Evolutionary conservation across 2,113 vertebrate species (phyloP).

Genomic region (Clarias gariepinus): DNA sequence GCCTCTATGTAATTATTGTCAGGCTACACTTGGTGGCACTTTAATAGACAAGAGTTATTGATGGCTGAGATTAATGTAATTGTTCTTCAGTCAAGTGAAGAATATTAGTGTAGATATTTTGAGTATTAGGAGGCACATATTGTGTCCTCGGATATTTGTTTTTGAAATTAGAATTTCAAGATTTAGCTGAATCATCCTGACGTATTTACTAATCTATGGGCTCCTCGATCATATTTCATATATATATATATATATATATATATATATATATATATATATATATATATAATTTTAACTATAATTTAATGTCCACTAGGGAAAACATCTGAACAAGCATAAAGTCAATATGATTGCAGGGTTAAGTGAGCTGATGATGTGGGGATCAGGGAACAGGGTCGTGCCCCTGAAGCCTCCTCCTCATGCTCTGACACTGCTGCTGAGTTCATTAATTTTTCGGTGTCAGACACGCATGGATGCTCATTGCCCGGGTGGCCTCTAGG

Average conservation of each 20-base stretch:
- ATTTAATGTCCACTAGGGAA: conserved; percentile 29
- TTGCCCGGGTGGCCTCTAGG: conserved; percentile 25
- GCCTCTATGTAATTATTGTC: conserved; percentile 9
- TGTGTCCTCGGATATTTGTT: conserved; percentile 7
- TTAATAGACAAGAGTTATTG: conserved; percentile 9
- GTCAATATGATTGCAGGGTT: conserved; percentile 69
- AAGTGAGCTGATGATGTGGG: conserved; percentile 66
- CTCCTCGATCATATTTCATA: not conserved
- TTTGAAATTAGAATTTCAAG: not conserved
- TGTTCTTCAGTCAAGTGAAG: conserved; percentile 4
- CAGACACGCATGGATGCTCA: conserved; percentile 52
- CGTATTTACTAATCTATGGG: too few species aligned
- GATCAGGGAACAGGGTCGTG: conserved; percentile 60
- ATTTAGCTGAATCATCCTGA: not conserved
- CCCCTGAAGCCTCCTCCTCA: conserved; percentile 61
- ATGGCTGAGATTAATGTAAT: not conserved
- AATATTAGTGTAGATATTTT: conserved; percentile 15
- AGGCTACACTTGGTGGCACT: conserved; percentile 4
- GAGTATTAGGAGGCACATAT: not conserved
- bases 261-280: too few species aligned
- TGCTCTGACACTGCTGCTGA: conserved; percentile 37
- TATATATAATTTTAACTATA: conserved; percentile 3
- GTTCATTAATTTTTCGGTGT: conserved; percentile 59
- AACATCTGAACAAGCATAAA: conserved; percentile 46
- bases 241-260: not conserved